Base-by-base conservation (phyloP, 2,113 vertebrate species). In the Megalops atlanticus region DNA sequence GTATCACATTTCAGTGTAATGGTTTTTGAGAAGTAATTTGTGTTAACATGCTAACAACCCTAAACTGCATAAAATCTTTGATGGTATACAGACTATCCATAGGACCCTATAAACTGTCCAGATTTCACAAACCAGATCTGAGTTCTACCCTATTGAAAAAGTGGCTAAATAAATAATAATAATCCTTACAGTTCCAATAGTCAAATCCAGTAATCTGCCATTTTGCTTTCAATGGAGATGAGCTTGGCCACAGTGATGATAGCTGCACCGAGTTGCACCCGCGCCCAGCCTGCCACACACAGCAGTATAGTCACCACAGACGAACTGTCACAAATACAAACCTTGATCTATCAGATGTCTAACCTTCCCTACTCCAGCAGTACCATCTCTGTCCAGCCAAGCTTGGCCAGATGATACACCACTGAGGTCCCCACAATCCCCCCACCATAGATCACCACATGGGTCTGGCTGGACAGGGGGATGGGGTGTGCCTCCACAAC, bases 341-440 rank as follows among this genome's bases (percentile, higher is more conserved):
- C 2, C 3, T 73, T 73, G 21, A 36, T 4, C 35, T 73, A 11
- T 73, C n/a, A 36, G n/a, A 24, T n/a, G 69, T 40, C 93, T 95
- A 89, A 99, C 98, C 98, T 97, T 89, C 98, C 98, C 93, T 99
- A 98, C 82, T 99, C 98, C 84, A 99, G 88, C n/a, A 99, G 91
- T 52, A 99, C 91, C 5, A 99, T 85, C 78, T 98, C 96, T 49
- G 93, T 98, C 97, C 96, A 99, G 0, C 97, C 98, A 88, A 99
- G 93, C 86, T 95, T 98, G 86, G 97, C 95, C 10, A 99, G 95
- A 85, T 99, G 98, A 89, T 98, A 99, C 0, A 98, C 98, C 81
- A 99, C 97, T 0, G 98, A 99, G 0, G 97, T 96, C n/a, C 96
- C 97, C 85, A 94, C 91, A 40, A 99, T 94, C 8, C 98, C 98